These are phyloP conservation scores for Limanda limanda DNA, from an alignment of 2,113 vertebrate genomes.

Conservation along the genomic window DNA sequence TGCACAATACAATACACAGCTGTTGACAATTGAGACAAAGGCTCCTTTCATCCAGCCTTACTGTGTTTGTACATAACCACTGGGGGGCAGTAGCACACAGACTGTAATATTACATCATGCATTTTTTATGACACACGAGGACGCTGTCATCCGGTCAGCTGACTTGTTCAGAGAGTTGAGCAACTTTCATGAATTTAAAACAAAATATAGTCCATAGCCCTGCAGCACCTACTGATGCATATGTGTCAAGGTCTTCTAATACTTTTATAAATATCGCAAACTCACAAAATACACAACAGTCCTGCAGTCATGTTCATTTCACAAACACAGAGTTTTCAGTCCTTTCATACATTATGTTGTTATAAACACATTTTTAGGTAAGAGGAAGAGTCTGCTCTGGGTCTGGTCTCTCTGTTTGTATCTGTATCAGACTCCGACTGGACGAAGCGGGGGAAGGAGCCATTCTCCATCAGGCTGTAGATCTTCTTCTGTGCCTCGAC, in stretches of 20 bases:
- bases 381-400: slow-evolving; percentile 25
- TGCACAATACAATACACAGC: too few species aligned
- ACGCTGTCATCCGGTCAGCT: not conserved
- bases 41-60: not conserved
- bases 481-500: slow-evolving; percentile 83
- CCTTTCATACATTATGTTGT: not conserved
- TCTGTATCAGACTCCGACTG: slow-evolving; percentile 82
- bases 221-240: too few species aligned
- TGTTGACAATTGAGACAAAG: too few species aligned
- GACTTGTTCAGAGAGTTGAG: not conserved
- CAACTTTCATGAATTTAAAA: not conserved
- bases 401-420: slow-evolving; percentile 21
- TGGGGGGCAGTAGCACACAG: slow-evolving; percentile 50
- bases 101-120: not conserved
- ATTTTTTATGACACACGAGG: not conserved
- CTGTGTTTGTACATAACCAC: slow-evolving; percentile 7
- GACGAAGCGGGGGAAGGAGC: slow-evolving; percentile 82
- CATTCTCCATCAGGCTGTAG: slow-evolving; percentile 84
- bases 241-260: not conserved
- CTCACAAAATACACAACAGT: not conserved
- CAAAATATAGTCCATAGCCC: not conserved
- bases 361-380: slow-evolving; percentile 7
- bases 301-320: not conserved
- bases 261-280: not conserved
- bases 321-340: slow-evolving; percentile 12